Evolutionary conservation across 2,113 vertebrate genomes (phyloP), one percentile per base, ranked within the genome.

Genomic region (Bubo scandiacus): DNA sequence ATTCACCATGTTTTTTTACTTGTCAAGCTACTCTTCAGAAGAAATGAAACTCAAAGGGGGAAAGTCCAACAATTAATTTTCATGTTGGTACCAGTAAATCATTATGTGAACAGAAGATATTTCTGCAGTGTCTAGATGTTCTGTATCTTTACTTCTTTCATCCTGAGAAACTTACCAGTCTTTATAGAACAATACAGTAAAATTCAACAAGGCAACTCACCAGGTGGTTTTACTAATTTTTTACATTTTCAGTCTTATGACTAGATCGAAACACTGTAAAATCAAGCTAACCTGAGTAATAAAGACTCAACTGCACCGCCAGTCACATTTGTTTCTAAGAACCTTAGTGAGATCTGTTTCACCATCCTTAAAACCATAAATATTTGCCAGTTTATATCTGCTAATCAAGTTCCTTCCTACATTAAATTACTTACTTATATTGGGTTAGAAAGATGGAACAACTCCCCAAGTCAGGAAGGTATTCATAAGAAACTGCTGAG

Each of bases 401-500:
- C 43, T 94, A 80, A 94, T 85, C 45, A 61, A 79, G 27, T 45
- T 65, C 52, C 52, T 84, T 68, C 61, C 84, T 71, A 66, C 20
- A 49, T n/a, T 58, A 83, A 47, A 52, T 90, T 47, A 73, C 47
- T 79, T 75, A 45, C 11, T 94, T 59, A 30, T 25, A 61, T 55
- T 58, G 71, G 38, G 23, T 66, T 73, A 78, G 42, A 83, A 94
- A 66, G 47, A 93, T 2, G 6, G 77, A 86, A 40, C 45, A 90
- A 62, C 42, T 90, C n/a, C 32, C 15, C 19, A 34, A 51, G 79
- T 80, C 43, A 92, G n/a, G 30, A 91, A 90, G 92, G 88, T 43
- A 74, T 18, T 86, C 0, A 0, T 40, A 71, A 78, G 5, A 65
- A 12, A 40, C 30, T 38, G 12, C 2, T 40, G 3, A 68, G 54